A percentile compares a stretch with the other conserved stretches of the same genome.
Conservation (phyloP, 30 jellyfish, hydroid and myxozoan genomes). For the Morbakka virulenta region DNA sequence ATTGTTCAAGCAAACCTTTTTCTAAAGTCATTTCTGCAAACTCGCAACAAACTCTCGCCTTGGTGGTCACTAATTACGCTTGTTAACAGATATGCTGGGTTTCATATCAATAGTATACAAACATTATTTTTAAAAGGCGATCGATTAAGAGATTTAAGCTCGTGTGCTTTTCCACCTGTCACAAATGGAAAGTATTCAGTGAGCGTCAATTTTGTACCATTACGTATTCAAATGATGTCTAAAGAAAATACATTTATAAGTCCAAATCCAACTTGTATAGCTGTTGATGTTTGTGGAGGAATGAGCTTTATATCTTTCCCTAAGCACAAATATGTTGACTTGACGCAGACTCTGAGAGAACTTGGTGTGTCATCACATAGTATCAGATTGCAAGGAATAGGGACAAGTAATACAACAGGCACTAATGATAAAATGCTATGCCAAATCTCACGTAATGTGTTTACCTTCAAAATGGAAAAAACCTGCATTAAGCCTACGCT, state of each 20-base stretch:
- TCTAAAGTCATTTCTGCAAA: slow-evolving; percentile 14
- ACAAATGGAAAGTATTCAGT: slow-evolving; percentile 25
- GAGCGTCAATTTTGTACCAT: slow-evolving; percentile 23
- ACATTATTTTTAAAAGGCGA: slow-evolving; percentile 35
- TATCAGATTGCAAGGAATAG: too few species aligned
- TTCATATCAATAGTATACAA: slow-evolving; percentile 45
- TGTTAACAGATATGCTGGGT: slow-evolving; percentile 27
- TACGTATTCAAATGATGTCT: background rate
- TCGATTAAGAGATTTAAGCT: slow-evolving; percentile 13
- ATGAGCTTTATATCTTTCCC: slow-evolving; percentile 43
- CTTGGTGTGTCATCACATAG: slow-evolving; percentile 13
- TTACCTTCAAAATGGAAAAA: too few species aligned
- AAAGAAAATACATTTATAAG: background rate
- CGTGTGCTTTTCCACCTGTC: slow-evolving; percentile 29
- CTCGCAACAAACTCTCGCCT: slow-evolving; percentile 17
- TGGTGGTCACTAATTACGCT: slow-evolving; percentile 27
- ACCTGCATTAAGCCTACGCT: too few species aligned
- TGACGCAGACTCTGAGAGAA: slow-evolving; percentile 8
- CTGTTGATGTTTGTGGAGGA: slow-evolving; percentile 30
- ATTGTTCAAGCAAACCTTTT: slow-evolving; percentile 37
- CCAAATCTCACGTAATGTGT: too few species aligned
- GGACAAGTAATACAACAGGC: too few species aligned
- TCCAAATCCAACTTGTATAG: slow-evolving; percentile 42
- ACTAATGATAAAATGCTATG: too few species aligned
- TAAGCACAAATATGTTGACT: slow-evolving; percentile 12